Evolutionary conservation across 2,888 invertebrate genomes (phyloP).

Genomic region (Prosopocoilus inquinatus): DNA sequence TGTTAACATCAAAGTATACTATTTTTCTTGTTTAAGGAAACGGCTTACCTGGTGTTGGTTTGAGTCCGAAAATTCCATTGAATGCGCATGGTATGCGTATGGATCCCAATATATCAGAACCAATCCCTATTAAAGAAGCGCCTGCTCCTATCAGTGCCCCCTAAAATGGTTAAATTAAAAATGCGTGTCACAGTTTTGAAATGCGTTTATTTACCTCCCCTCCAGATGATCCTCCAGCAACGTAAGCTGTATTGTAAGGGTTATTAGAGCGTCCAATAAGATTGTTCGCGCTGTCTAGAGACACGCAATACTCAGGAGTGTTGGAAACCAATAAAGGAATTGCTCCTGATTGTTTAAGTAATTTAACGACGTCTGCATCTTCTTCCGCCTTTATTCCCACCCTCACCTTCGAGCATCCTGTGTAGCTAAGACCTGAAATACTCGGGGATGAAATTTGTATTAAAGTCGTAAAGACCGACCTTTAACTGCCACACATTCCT

Average conservation of each 20-base stretch:
- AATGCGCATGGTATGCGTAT: slow-evolving; percentile 83
- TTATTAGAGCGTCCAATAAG: slow-evolving; percentile 78
- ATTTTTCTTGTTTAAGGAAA: background rate
- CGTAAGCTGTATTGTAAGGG: slow-evolving; percentile 74
- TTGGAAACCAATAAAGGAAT: slow-evolving; percentile 81
- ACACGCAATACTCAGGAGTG: slow-evolving; percentile 84
- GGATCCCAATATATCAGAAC: slow-evolving; percentile 86
- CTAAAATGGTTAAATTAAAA: slow-evolving; percentile 44
- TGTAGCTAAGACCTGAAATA: slow-evolving; percentile 52
- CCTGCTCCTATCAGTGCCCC: slow-evolving; percentile 70
- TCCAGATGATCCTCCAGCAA: slow-evolving; percentile 86
- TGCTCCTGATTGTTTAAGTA: slow-evolving; percentile 68
- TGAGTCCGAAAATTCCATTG: slow-evolving; percentile 86
- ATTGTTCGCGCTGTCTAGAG: slow-evolving; percentile 81
- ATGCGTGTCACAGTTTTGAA: background rate
- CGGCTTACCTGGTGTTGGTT: slow-evolving; percentile 67
- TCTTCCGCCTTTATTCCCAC: slow-evolving; percentile 52
- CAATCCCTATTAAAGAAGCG: slow-evolving; percentile 74
- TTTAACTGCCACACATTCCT: slow-evolving; percentile 77
- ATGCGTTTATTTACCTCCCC: slow-evolving; percentile 70
- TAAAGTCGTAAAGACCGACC: slow-evolving; percentile 51
- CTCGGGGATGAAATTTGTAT: background rate
- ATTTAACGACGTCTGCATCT: slow-evolving; percentile 68
- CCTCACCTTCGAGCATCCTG: slow-evolving; percentile 40
- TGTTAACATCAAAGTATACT: background rate